These are phyloP conservation scores for Sminthurides bifidus DNA, from an alignment of 1,140 invertebrate species.

Conservation along the genomic window DNA sequence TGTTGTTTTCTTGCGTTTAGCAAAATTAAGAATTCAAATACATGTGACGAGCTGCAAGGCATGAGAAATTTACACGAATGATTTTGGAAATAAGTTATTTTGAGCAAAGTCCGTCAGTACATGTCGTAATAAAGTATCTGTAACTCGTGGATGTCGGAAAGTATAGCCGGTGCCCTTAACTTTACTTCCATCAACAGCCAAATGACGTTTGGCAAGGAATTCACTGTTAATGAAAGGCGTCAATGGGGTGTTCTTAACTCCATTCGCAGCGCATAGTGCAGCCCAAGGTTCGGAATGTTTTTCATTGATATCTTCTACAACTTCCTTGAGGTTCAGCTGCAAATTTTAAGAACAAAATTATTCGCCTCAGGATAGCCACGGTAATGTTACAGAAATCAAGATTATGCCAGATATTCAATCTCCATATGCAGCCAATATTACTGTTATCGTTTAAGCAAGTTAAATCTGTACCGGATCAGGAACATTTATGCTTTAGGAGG, in stretches of 20 bases:
- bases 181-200: conserved; percentile 59
- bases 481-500: no score
- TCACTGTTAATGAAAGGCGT: conserved; percentile 74
- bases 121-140: conserved; percentile 47
- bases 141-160: conserved; percentile 47
- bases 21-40: neutral
- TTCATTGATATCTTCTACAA: conserved; percentile 80
- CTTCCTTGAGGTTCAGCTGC: conserved; percentile 55
- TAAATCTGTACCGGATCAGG: neutral
- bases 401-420: neutral
- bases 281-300: conserved; percentile 85
- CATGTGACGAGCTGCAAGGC: neutral
- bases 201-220: conserved; percentile 61
- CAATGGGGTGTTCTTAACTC: conserved; percentile 68
- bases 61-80: conserved; percentile 10
- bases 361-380: no score
- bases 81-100: conserved; percentile 56
- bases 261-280: conserved; percentile 60
- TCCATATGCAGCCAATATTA: no score
- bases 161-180: conserved; percentile 47
- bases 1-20: neutral
- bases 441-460: neutral
- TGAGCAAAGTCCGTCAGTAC: conserved; percentile 54
- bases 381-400: no score
- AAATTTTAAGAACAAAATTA: conserved; percentile 27